These are phyloP conservation scores for Dusona sp. DNA, from an alignment of 2,888 invertebrate genomes.

Conservation along the genomic window DNA sequence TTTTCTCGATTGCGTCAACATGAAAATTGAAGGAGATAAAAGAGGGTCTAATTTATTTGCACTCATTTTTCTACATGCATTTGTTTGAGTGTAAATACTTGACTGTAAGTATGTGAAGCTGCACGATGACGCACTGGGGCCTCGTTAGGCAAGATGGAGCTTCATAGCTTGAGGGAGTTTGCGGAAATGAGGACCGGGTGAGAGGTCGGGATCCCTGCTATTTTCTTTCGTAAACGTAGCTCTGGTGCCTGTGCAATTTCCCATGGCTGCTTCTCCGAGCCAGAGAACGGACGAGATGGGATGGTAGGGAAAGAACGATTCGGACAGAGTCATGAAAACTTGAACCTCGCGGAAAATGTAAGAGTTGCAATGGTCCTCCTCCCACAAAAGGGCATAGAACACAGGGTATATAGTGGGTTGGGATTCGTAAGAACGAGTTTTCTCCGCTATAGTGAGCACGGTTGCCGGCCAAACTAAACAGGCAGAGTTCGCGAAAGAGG, in stretches of 20 bases:
- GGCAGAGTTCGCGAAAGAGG: slow-evolving; percentile 55
- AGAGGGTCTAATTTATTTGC: slow-evolving; percentile 2
- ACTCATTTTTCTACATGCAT: background rate
- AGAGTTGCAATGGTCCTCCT: slow-evolving; percentile 73
- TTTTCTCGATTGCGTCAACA: background rate
- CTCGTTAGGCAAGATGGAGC: slow-evolving; percentile 59
- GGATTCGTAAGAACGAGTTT: slow-evolving; percentile 54
- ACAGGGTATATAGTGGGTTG: slow-evolving; percentile 30
- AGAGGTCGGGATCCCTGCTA: slow-evolving; percentile 39
- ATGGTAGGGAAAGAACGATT: slow-evolving; percentile 72
- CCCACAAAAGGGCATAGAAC: slow-evolving; percentile 47
- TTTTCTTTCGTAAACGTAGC: slow-evolving; percentile 11
- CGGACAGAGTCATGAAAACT: slow-evolving; percentile 82
- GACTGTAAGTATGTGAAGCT: slow-evolving; percentile 71
- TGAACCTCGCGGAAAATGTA: slow-evolving; percentile 81
- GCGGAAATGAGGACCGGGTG: slow-evolving; percentile 63
- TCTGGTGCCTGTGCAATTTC: slow-evolving; percentile 21
- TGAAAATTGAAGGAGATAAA: background rate
- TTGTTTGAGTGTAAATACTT: slow-evolving; percentile 44
- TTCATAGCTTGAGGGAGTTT: slow-evolving; percentile 49
- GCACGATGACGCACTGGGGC: slow-evolving; percentile 59
- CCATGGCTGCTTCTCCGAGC: slow-evolving; percentile 31
- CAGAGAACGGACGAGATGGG: slow-evolving; percentile 50
- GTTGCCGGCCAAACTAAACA: slow-evolving; percentile 23
- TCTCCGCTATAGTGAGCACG: slow-evolving; percentile 57